phyloP scores from a whole-genome alignment of 2,888 invertebrate species.

The Dicyrtoma fusca region DNA sequence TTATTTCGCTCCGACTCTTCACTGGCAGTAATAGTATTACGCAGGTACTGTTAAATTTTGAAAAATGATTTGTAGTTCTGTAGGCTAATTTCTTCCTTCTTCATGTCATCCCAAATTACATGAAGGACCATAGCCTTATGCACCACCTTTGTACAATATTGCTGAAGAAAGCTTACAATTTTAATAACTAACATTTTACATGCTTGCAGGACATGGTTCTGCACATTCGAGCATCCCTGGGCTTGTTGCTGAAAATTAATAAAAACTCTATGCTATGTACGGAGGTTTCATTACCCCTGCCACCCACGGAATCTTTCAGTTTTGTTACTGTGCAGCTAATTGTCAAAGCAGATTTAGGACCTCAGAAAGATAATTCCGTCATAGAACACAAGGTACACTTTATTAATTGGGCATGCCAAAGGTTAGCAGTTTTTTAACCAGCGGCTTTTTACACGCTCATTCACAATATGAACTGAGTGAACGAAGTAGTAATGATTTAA shows the following conservation, averaged over 20 bases:
- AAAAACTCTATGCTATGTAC: conserved; percentile 61
- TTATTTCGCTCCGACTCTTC: conserved; percentile 73
- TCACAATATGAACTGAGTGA: neutral
- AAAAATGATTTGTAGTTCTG: no score
- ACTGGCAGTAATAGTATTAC: conserved; percentile 78
- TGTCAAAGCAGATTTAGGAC: conserved; percentile 74
- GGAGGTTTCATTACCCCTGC: conserved; percentile 65
- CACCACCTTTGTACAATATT: no score
- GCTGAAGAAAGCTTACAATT: conserved; percentile 1
- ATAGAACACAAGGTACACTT: conserved; percentile 71
- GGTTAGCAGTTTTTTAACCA: neutral
- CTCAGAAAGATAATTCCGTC: conserved; percentile 70
- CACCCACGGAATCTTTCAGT: conserved; percentile 69
- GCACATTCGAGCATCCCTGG: conserved; percentile 70
- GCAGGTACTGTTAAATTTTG: conserved; percentile 63
- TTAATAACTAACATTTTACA: conserved; percentile 44
- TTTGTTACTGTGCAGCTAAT: conserved; percentile 67
- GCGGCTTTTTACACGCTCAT: neutral
- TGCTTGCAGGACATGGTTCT: conserved; percentile 68
- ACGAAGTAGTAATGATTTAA: no score
- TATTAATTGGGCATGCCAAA: neutral
- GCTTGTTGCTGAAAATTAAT: conserved; percentile 65
- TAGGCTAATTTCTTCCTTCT: conserved; percentile 6
- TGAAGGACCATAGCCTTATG: neutral
- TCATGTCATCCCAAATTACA: neutral